Conservation (phyloP, 2,888 invertebrate genomes). For the Thyatira batis region DNA sequence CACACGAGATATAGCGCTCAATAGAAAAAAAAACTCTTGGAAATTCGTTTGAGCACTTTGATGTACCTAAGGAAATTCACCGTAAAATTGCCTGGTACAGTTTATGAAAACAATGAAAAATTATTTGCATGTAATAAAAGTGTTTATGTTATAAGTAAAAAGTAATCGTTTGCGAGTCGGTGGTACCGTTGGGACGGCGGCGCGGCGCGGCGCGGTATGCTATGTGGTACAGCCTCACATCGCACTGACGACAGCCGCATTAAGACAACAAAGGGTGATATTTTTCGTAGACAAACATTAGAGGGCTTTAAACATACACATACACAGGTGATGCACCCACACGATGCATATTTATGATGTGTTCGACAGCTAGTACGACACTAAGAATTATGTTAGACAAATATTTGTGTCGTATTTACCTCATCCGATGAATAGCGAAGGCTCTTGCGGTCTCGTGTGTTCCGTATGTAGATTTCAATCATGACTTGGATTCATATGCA, state of each 20-base stretch:
- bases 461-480: neutral
- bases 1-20: slow-evolving; percentile 53
- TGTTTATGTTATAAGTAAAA: too few species aligned
- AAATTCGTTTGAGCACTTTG: slow-evolving; percentile 9
- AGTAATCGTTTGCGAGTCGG: too few species aligned
- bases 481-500: neutral
- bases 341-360: slow-evolving; percentile 77
- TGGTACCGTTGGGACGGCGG: slow-evolving; percentile 19
- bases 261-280: slow-evolving; percentile 71
- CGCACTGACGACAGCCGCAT: slow-evolving; percentile 56
- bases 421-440: slow-evolving; percentile 38
- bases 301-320: slow-evolving; percentile 65
- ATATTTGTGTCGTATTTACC: slow-evolving; percentile 63
- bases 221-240: slow-evolving; percentile 28
- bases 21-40: slow-evolving; percentile 41
- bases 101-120: slow-evolving; percentile 4
- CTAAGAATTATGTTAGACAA: slow-evolving; percentile 61
- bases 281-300: slow-evolving; percentile 76
- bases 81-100: neutral
- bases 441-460: slow-evolving; percentile 2
- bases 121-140: too few species aligned
- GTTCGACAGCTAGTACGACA: slow-evolving; percentile 69
- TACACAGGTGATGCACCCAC: slow-evolving; percentile 63
- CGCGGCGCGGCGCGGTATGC: slow-evolving; percentile 32
- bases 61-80: slow-evolving; percentile 15